Conservation (phyloP, 2,797 vertebrate genomes). For the Pelobates cultripes region DNA sequence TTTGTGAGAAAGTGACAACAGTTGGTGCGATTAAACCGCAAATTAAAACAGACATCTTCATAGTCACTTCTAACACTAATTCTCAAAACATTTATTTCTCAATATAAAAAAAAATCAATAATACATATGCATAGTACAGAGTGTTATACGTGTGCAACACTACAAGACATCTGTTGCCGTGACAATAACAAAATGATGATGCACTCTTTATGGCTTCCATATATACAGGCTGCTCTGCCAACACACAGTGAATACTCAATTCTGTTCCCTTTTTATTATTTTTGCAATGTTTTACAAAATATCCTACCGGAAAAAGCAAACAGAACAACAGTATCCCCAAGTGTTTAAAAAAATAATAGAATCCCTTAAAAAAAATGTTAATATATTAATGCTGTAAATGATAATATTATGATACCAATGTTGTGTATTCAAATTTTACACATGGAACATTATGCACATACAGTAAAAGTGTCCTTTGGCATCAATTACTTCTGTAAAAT, state of each 20-base stretch:
- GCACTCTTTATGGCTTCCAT: not conserved
- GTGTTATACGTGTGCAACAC: too few relatives aligned
- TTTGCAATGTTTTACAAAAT: not conserved
- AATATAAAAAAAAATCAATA: not conserved
- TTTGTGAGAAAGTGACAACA: too few relatives aligned
- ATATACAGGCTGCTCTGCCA: slow-evolving; percentile 10
- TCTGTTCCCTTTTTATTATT: not conserved
- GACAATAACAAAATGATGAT: slow-evolving; percentile 30
- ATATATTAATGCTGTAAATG: slow-evolving; percentile 4
- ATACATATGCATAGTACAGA: not conserved
- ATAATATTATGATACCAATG: not conserved
- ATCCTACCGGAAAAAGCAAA: not conserved
- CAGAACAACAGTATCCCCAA: slow-evolving; percentile 5
- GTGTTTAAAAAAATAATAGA: not conserved
- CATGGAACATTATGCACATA: not conserved
- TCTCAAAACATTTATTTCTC: too few relatives aligned
- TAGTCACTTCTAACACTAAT: too few relatives aligned
- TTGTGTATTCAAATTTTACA: not conserved
- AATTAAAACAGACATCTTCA: too few relatives aligned
- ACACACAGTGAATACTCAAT: not conserved
- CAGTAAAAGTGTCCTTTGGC: not conserved
- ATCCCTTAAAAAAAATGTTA: not conserved
- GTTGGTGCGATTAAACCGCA: too few relatives aligned
- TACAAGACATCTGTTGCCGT: too few relatives aligned
- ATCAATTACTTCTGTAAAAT: slow-evolving; percentile 5